Evolutionary conservation across 2,888 invertebrate genomes (phyloP).

Genomic region (Lithophane ornitopus): DNA sequence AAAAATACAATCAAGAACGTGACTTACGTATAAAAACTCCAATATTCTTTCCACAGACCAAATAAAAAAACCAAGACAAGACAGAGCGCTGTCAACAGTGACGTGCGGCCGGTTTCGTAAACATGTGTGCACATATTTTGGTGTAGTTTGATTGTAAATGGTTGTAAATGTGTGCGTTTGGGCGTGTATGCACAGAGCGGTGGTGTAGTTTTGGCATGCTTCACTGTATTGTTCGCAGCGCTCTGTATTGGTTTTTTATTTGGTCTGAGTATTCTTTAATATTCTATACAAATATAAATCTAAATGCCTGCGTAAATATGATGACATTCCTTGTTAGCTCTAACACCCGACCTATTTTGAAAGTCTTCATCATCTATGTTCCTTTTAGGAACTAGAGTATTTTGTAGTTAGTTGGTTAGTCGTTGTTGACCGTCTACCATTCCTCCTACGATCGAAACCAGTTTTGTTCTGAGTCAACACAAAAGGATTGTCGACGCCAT

Average conservation of each 20-base stretch:
- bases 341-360: constrained; percentile 30
- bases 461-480: constrained; percentile 63
- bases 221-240: too few species aligned
- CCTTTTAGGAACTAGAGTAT: constrained; percentile 9
- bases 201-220: too few species aligned
- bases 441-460: constrained; percentile 53
- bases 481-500: constrained; percentile 54
- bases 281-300: constrained; percentile 48
- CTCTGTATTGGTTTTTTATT: too few species aligned
- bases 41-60: constrained; percentile 37
- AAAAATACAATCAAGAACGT: constrained; percentile 48
- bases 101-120: too few species aligned
- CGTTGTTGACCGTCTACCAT: constrained; percentile 43
- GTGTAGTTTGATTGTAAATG: too few species aligned
- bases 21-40: constrained; percentile 47
- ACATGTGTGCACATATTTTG: too few species aligned
- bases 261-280: too few species aligned
- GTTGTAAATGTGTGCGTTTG: too few species aligned
- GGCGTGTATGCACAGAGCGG: too few species aligned
- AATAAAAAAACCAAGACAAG: too few species aligned
- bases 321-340: constrained; percentile 45
- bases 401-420: constrained; percentile 44
- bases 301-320: constrained; percentile 53
- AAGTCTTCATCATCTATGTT: background rate
- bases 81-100: too few species aligned